These are phyloP conservation scores for Monarcha castaneiventris DNA, from an alignment of 2,113 vertebrate species.

Conservation along the genomic window DNA sequence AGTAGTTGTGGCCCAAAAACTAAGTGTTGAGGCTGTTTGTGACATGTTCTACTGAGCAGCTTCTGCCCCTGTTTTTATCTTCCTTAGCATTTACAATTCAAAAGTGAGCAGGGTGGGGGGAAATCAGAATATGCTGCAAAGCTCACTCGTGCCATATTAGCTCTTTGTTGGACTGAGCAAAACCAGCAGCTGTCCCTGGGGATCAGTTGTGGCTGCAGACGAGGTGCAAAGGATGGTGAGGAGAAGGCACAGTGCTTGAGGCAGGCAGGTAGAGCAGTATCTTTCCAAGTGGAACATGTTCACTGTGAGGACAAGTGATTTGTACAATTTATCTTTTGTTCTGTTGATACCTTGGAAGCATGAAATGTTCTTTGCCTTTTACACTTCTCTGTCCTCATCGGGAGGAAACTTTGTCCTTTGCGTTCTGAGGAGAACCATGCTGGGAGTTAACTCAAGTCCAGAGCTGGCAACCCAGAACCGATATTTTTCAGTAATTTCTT, in stretches of 20 bases:
- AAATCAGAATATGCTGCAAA: not conserved
- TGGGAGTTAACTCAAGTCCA: not conserved
- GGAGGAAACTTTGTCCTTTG: not conserved
- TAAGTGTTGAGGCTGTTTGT: not conserved
- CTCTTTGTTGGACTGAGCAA: not conserved
- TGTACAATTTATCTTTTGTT: not conserved
- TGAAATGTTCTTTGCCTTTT: not conserved
- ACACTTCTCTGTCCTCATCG: not conserved
- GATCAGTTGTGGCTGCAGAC: not conserved
- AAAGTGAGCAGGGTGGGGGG: not conserved
- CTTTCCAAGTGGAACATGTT: not conserved
- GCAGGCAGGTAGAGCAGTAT: not conserved
- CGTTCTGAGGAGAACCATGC: not conserved
- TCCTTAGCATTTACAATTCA: not conserved
- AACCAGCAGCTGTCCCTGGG: not conserved
- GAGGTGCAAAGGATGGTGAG: not conserved
- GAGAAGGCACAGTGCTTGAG: not conserved
- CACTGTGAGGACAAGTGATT: not conserved
- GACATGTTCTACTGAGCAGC: not conserved
- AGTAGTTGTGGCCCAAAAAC: not conserved
- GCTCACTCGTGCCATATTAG: accelerated
- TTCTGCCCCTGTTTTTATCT: not conserved
- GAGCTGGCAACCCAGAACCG: not conserved
- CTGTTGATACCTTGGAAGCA: not conserved
- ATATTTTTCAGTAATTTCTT: not conserved